Percentiles rank a stretch among this genome's conserved stretches.
phyloP scores from a whole-genome alignment of 2,888 invertebrate species.

The Autographa pulchrina region DNA sequence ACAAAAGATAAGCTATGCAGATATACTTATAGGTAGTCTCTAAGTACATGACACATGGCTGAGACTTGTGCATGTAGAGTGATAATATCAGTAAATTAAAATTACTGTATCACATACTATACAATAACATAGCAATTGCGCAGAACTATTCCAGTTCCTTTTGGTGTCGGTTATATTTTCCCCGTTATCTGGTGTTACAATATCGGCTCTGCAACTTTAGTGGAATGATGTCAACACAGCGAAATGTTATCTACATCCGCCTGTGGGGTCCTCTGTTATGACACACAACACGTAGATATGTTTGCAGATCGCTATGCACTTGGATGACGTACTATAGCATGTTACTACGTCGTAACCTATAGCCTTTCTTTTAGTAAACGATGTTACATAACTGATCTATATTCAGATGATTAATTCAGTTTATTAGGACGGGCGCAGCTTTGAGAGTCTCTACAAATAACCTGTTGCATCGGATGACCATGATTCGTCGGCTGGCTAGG shows the following conservation, averaged over 20 bases:
- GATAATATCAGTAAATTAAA: constrained; percentile 29
- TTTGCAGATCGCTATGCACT: constrained; percentile 29
- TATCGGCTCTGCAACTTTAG: constrained; percentile 57
- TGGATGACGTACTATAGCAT: constrained; percentile 17
- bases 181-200: constrained; percentile 53
- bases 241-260: constrained; percentile 85
- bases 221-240: constrained; percentile 77
- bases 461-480: constrained; percentile 69
- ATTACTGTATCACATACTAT: constrained; percentile 34
- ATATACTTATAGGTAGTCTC: not conserved
- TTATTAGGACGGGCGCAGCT: constrained; percentile 41
- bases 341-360: constrained; percentile 1
- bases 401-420: constrained; percentile 19
- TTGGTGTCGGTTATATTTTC: constrained; percentile 40
- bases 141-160: constrained; percentile 42
- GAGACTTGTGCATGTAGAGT: constrained; percentile 13
- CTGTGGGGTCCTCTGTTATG: constrained; percentile 69
- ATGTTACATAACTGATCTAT: constrained; percentile 3
- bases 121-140: constrained; percentile 34
- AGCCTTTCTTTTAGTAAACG: not conserved
- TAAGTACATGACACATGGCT: constrained; percentile 8
- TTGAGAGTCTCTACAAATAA: constrained; percentile 68
- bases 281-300: constrained; percentile 52
- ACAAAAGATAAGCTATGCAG: constrained; percentile 20
- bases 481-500: constrained; percentile 71